Conservation (phyloP, 2,113 vertebrate species). For the Actenoides hombroni region DNA sequence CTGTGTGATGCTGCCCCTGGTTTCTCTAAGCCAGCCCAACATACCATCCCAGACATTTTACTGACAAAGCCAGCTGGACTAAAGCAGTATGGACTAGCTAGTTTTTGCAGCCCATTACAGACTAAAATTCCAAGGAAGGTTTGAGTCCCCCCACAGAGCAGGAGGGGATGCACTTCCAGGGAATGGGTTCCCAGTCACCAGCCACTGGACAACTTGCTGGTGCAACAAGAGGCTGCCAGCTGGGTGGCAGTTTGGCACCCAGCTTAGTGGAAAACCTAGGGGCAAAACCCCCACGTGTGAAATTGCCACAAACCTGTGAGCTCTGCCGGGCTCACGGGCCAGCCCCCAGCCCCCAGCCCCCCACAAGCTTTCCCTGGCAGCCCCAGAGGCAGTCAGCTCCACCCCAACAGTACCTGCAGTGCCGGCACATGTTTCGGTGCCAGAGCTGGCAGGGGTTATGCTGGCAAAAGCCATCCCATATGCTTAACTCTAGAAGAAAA, state of each 20-base stretch:
- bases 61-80: background rate
- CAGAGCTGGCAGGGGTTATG: background rate
- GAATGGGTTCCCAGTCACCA: background rate
- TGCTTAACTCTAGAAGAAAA: background rate
- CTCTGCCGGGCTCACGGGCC: background rate
- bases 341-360: background rate
- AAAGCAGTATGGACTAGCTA: background rate
- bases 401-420: background rate
- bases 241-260: background rate
- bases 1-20: background rate
- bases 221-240: background rate
- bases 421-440: background rate
- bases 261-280: background rate
- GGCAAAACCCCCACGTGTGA: background rate
- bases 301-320: background rate
- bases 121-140: background rate
- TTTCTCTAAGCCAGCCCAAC: background rate
- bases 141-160: background rate
- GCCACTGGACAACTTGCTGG: background rate
- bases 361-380: background rate
- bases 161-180: background rate
- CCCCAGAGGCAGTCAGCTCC: background rate
- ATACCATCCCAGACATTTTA: background rate
- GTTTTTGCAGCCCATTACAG: background rate
- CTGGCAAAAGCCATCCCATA: background rate